phyloP scores from a whole-genome alignment of 2,113 vertebrate genomes.

The Colaptes auratus region DNA sequence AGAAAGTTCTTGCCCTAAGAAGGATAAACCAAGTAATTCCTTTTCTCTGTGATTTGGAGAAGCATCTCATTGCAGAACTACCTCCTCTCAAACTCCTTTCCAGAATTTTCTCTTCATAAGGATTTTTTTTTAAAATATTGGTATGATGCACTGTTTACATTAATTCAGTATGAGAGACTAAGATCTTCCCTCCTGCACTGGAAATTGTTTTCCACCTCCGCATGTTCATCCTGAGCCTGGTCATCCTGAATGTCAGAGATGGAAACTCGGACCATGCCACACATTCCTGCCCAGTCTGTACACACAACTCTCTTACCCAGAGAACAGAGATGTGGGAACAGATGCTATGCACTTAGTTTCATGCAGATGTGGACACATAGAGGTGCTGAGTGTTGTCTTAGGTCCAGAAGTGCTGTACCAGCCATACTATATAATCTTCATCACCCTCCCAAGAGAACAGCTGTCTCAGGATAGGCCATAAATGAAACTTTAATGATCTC shows the following conservation, averaged over 20 bases:
- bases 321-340: neutral
- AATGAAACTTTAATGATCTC: neutral
- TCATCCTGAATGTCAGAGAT: neutral
- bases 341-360: neutral
- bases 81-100: neutral
- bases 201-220: neutral
- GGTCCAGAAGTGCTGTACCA: neutral
- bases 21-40: neutral
- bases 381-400: neutral
- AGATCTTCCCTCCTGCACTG: neutral
- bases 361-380: neutral
- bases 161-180: neutral
- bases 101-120: neutral
- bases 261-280: neutral
- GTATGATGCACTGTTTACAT: neutral
- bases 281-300: neutral
- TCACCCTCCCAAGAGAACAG: neutral
- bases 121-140: neutral
- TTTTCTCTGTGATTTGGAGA: neutral
- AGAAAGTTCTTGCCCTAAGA: neutral
- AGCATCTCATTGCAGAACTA: neutral
- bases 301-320: neutral
- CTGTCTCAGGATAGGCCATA: neutral
- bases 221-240: neutral
- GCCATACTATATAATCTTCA: neutral